These are phyloP conservation scores for Tokudaia muenninki DNA, from an alignment of 2,797 vertebrate species.

Conservation along the genomic window DNA sequence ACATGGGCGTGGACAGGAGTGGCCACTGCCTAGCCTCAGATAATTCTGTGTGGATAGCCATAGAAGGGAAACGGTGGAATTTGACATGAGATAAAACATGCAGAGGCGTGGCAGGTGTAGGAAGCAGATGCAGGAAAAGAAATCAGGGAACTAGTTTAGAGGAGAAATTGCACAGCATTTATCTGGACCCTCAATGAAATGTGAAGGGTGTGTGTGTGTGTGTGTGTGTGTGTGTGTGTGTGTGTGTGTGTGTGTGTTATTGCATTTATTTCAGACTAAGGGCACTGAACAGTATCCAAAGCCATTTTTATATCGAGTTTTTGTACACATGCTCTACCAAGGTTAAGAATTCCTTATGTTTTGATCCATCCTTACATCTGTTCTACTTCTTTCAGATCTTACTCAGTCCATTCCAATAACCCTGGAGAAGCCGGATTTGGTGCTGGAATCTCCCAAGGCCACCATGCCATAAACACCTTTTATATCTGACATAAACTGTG, in stretches of 20 bases:
- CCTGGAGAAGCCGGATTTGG: not conserved
- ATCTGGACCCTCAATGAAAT: rapidly evolving
- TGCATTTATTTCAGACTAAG: not conserved
- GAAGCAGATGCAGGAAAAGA: not conserved
- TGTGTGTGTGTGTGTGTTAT: not conserved
- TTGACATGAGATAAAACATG: not conserved
- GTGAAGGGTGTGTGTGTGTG: not conserved
- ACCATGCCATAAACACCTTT: not conserved
- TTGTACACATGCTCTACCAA: not conserved
- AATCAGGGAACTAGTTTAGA: not conserved
- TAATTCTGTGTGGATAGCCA: not conserved
- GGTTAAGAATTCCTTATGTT: not conserved
- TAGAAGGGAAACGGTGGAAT: not conserved
- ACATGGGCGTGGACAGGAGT: not conserved
- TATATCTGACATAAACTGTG: not conserved
- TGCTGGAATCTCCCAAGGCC: not conserved
- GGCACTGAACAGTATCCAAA: not conserved
- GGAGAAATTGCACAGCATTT: not conserved
- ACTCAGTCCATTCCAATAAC: not conserved
- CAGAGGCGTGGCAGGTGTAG: not conserved
- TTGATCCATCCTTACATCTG: not conserved
- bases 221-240: not conserved
- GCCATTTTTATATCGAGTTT: not conserved
- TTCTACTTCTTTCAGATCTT: too few species aligned
- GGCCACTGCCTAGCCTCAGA: not conserved